phyloP scores from a whole-genome alignment of 2,888 invertebrate species.

The Stramonita haemastoma region DNA sequence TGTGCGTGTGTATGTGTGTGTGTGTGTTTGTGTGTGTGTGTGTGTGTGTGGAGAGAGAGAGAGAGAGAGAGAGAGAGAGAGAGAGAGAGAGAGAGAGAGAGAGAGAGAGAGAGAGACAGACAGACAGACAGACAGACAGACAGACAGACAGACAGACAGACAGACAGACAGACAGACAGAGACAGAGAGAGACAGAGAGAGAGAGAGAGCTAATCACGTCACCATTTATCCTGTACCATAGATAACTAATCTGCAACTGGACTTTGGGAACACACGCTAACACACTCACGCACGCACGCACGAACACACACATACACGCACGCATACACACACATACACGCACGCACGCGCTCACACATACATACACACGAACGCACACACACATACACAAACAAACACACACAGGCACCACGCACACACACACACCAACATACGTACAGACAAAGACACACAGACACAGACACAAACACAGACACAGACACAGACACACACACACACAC shows the following conservation, averaged over 20 bases:
- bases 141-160: background rate
- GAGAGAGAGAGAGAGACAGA: background rate
- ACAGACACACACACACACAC: slow-evolving; percentile 17
- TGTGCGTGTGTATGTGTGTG: too few species aligned
- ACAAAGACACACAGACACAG: slow-evolving; percentile 4
- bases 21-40: too few species aligned
- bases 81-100: too few species aligned
- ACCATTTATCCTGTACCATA: too few species aligned
- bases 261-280: background rate
- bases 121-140: background rate
- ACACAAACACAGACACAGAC: background rate
- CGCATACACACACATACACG: background rate
- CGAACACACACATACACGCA: background rate
- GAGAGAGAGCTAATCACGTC: too few species aligned
- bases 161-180: background rate
- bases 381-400: background rate
- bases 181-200: too few species aligned
- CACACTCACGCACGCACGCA: background rate
- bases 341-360: background rate
- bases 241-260: too few species aligned
- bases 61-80: too few species aligned
- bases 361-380: background rate
- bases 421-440: background rate
- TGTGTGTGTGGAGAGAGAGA: too few species aligned
- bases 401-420: slow-evolving; percentile 17